Base-by-base conservation (phyloP, 2,888 invertebrate species). In the Amphipyra tragopoginis region DNA sequence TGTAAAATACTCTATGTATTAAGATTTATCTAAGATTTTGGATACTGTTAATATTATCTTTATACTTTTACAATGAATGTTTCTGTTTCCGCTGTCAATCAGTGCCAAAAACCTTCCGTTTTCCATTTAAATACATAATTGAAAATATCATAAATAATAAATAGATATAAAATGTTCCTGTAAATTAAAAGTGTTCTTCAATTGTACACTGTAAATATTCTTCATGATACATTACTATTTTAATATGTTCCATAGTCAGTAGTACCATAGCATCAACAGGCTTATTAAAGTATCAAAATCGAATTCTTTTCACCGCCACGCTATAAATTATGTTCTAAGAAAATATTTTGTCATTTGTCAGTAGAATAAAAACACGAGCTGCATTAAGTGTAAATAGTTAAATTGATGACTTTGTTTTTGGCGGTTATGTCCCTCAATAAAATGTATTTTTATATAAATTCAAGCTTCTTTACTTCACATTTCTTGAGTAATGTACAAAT, bases 401-500 rank as follows among this genome's bases (percentile, higher is more conserved):
- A 29, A 29, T 29, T 0, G 5, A 29, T 7, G 29, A 0, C 29
- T 29, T 7, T 7, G 29, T 29, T 7, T 14, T 45, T 51, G 15
- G 34, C 15, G 8, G 39, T 54, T 15, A 50, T 11, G 5, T 21
- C 21, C 1, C 14, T 57, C 62, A 60, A 51, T 44, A 72, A 49
- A 62, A 57, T 11, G 8, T 54, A 39, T 54, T 56, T 71, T 65
- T 36, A 38, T 69, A 55, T 53, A 57, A 58, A 43, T 5, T 48
- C 56, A 26, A 21, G 53, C 43, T 58, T 60, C 43, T 51, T 59
- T 40, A 33, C 33, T 21, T 56, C 49, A 43, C 45, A 50, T 59
- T 62, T 64, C 59, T 62, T 68, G 63, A 72, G 58, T 65, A 64
- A 75, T 78, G 73, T 77, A 75, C 79, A 77, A 77, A 78, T 71